Evolutionary conservation across 2,113 vertebrate genomes (phyloP), one percentile per base, ranked within the genome.

Genomic region (Phrynosoma blainvillii): DNA sequence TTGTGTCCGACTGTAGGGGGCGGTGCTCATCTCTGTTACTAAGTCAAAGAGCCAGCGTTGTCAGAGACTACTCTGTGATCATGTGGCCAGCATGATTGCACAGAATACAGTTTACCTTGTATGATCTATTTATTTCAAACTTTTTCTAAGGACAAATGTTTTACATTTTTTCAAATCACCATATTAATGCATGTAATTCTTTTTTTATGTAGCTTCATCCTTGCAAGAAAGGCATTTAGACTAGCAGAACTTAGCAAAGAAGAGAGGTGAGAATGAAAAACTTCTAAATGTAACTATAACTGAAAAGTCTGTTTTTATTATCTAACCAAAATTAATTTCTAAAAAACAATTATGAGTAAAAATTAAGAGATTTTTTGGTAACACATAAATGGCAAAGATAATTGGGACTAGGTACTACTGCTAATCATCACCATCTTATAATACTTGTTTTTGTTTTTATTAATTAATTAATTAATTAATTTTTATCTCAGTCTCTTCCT

Each of bases 161-260:
- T 62, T 62, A 62, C 59, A 73, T 73, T 73, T 12, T 73, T 3
- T n/a, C 18, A 68, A 68, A 66, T 21, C 65, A 66, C 4, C 65
- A 7, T 68, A 68, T 70, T 70, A 70, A 73, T 73, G 3, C 10
- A n/a, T 73, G 68, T 14, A 20, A 0, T 92, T 84, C 92, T 87
- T 94, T 84, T 91, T 80, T 87, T 94, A 70, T 77, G 21, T 93
- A 99, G 99, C 80, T 99, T 99, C 94, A 99, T 99, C 89, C 98
- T 99, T 68, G 92, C 97, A 84, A 97, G 97, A 85, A 98, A 99
- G 92, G 97, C 98, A 89, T 90, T 98, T 90, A 97, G 89, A 87
- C 95, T 99, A 66, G 93, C 95, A 40, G 94, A 68, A 47, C 94
- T 98, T 88, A 97, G 95, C 89, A 98, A 97, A 92, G 98, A 99